phyloP scores from a whole-genome alignment of 35 echinoderm and acorn worm species.

The Strongylocentrotus purpuratus region DNA sequence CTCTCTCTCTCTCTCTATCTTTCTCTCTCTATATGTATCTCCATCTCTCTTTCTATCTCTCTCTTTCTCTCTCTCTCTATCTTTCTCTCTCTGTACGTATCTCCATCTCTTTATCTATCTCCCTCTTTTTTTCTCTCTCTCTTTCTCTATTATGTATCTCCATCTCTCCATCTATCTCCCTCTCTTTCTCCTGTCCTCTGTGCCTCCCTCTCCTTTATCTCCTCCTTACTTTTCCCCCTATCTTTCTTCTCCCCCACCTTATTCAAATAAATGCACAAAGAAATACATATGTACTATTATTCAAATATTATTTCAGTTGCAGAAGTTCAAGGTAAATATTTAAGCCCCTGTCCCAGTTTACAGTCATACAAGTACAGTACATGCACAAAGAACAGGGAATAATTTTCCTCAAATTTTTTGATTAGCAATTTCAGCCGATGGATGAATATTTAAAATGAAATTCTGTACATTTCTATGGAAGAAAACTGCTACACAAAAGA shows the following conservation, averaged over 20 bases:
- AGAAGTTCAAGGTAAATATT: background rate
- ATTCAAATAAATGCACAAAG: background rate
- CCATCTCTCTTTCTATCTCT: background rate
- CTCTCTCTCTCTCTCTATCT: too few relatives aligned
- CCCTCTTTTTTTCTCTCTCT: too few relatives aligned
- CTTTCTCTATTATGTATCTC: background rate
- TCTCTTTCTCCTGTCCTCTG: background rate
- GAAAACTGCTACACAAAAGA: too few relatives aligned
- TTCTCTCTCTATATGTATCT: too few relatives aligned
- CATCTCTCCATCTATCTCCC: background rate
- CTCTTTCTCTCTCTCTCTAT: background rate
- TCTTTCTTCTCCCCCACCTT: background rate
- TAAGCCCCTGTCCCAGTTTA: background rate
- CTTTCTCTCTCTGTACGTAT: background rate
- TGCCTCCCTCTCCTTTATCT: background rate
- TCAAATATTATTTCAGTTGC: slow-evolving; percentile 13
- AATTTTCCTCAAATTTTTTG: too few relatives aligned
- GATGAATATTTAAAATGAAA: too few relatives aligned
- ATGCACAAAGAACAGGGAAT: background rate
- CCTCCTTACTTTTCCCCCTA: background rate
- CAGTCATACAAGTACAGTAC: background rate
- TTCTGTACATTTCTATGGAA: too few relatives aligned
- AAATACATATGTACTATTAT: background rate
- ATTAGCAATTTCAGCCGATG: too few relatives aligned
- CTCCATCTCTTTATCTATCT: background rate